Evolutionary conservation across 2,888 invertebrate genomes (phyloP).

Genomic region (Nemotelus pantherinus): DNA sequence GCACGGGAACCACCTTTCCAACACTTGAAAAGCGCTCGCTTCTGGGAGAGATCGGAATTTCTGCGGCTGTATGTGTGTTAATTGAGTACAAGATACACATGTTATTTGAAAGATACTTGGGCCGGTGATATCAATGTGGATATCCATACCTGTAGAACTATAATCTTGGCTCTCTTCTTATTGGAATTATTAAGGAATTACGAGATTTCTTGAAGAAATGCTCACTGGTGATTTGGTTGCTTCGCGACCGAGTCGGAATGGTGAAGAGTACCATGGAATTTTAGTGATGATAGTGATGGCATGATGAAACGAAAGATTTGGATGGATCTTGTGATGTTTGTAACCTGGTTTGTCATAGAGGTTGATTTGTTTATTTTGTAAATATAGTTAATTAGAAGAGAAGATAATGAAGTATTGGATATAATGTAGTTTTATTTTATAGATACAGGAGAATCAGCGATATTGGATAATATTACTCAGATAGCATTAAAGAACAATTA

Average conservation of each 20-base stretch:
- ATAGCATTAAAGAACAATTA: no score
- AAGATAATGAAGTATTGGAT: no score
- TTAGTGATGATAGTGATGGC: background rate
- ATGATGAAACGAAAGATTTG: slow-evolving; percentile 25
- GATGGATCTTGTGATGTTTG: slow-evolving; percentile 10
- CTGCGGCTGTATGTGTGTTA: slow-evolving; percentile 9
- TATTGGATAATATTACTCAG: no score
- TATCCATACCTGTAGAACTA: background rate
- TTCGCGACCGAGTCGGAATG: background rate
- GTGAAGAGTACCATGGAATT: slow-evolving; percentile 25
- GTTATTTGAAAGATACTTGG: background rate
- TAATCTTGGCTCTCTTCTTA: slow-evolving; percentile 28
- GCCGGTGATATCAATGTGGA: background rate
- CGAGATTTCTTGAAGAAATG: slow-evolving; percentile 12
- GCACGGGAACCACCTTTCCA: slow-evolving; percentile 27
- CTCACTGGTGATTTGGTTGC: background rate
- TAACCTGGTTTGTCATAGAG: background rate
- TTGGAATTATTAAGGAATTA: slow-evolving; percentile 29
- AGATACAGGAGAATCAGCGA: no score
- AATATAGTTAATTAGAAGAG: no score
- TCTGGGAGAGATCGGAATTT: slow-evolving; percentile 35
- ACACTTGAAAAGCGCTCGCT: background rate
- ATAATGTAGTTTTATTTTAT: no score
- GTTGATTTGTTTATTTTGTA: no score
- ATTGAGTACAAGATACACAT: background rate